Conservation (phyloP, 2,113 vertebrate genomes). For the Gasterosteus nipponicus region DNA sequence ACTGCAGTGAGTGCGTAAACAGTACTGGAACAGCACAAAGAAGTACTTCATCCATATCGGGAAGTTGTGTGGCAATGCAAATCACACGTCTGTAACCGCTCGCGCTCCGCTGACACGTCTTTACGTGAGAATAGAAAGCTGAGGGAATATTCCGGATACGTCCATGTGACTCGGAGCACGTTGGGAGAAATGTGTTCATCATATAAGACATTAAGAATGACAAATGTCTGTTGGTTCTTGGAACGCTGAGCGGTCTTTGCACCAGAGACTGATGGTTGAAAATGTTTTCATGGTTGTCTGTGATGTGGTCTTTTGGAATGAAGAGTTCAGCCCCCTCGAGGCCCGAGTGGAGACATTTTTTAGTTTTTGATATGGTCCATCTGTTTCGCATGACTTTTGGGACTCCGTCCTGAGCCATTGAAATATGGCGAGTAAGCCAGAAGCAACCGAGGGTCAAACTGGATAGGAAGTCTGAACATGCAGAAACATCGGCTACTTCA, state of each 20-base stretch:
- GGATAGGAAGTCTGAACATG: neutral
- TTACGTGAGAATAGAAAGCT: neutral
- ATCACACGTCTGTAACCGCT: conserved; percentile 2
- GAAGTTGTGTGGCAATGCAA: conserved; percentile 40
- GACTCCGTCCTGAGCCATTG: conserved; percentile 34
- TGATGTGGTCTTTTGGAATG: conserved; percentile 39
- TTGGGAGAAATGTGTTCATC: neutral
- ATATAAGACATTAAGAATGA: neutral
- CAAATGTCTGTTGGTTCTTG: neutral
- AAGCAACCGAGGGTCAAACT: conserved; percentile 24
- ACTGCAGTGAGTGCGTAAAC: neutral
- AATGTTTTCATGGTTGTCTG: conserved; percentile 27
- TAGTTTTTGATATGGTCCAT: conserved; percentile 48
- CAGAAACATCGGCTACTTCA: conserved; percentile 15
- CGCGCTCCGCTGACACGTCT: neutral
- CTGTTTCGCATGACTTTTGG: conserved; percentile 50
- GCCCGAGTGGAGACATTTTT: conserved; percentile 32
- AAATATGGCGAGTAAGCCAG: conserved; percentile 39
- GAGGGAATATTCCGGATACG: neutral
- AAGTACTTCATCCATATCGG: conserved; percentile 11
- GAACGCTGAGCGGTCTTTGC: neutral
- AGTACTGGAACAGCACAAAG: neutral
- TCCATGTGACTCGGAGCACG: neutral
- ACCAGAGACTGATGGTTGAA: conserved; percentile 18
- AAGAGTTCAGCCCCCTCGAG: conserved; percentile 47